phyloP scores from a whole-genome alignment of 2,113 vertebrate genomes.

The Orcinus orca region DNA sequence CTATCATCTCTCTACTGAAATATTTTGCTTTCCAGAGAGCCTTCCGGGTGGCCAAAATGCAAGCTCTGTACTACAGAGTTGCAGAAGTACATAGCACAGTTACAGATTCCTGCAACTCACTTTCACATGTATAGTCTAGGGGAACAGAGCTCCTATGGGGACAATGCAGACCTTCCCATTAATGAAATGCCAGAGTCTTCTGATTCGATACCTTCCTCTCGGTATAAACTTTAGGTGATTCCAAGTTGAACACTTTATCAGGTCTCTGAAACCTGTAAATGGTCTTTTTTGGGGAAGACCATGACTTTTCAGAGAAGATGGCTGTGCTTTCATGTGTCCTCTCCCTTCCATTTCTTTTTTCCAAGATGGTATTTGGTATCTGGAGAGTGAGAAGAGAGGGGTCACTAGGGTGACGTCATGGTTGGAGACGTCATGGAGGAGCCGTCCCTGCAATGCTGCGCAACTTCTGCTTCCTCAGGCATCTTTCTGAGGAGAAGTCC shows the following conservation, averaged over 20 bases:
- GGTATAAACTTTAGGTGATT: not conserved
- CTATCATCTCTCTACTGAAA: not conserved
- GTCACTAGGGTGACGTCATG: accelerated
- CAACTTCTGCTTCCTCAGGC: not conserved
- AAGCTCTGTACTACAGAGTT: not conserved
- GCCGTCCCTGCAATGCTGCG: not conserved
- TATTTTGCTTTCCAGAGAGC: not conserved
- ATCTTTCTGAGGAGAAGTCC: not conserved
- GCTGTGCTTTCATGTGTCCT: not conserved
- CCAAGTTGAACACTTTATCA: not conserved
- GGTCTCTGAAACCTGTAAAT: not conserved
- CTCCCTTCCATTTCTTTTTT: not conserved
- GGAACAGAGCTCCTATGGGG: too few species aligned
- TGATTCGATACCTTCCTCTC: not conserved
- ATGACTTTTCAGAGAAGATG: not conserved
- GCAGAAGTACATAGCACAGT: not conserved
- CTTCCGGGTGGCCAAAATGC: not conserved
- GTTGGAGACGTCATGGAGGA: not conserved
- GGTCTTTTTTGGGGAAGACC: not conserved
- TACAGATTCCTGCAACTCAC: not conserved
- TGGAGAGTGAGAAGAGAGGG: not conserved
- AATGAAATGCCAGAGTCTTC: not conserved
- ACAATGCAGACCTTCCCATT: not conserved
- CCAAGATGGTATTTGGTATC: not conserved
- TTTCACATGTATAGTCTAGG: not conserved